Percentiles rank a stretch among this genome's conserved stretches.
phyloP scores from a whole-genome alignment of 1,140 invertebrate genomes.

The Pogonomyrmex barbatus region DNA sequence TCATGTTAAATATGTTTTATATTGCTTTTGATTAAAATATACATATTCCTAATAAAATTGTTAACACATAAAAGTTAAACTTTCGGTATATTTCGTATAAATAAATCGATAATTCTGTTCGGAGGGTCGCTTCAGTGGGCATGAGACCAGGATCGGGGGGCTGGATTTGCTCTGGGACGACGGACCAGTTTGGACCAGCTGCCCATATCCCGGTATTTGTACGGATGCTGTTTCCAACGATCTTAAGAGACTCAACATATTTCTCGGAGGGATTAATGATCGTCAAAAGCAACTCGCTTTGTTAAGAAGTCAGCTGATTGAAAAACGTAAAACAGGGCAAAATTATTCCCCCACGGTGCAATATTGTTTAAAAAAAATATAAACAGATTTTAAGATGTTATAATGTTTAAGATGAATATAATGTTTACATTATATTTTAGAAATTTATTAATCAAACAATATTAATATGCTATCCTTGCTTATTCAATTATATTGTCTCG shows the following conservation, averaged over 20 bases:
- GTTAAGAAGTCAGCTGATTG: conserved; percentile 55
- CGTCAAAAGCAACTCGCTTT: conserved; percentile 71
- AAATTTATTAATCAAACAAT: conserved; percentile 17
- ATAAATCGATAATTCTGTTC: conserved; percentile 29
- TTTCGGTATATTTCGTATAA: neutral
- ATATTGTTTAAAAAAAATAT: conserved; percentile 49
- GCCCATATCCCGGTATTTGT: conserved; percentile 48
- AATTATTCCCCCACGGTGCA: conserved; percentile 25
- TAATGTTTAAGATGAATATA: no score
- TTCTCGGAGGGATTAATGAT: conserved; percentile 78
- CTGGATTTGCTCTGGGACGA: conserved; percentile 89
- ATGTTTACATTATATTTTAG: neutral
- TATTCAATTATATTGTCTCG: neutral
- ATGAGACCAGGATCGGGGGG: conserved; percentile 87
- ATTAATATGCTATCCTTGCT: neutral
- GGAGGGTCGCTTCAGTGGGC: conserved; percentile 82
- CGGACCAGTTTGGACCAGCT: conserved; percentile 85
- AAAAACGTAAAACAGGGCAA: conserved; percentile 40
- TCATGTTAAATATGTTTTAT: neutral
- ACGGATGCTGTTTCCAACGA: conserved; percentile 41
- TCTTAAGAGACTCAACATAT: conserved; percentile 77
- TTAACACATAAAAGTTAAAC: neutral
- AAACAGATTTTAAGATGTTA: neutral
- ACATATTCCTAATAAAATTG: neutral
- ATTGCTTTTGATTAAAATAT: neutral